These are phyloP conservation scores for Drosophila barbarae DNA, from an alignment of 2,888 invertebrate genomes.

Conservation along the genomic window DNA sequence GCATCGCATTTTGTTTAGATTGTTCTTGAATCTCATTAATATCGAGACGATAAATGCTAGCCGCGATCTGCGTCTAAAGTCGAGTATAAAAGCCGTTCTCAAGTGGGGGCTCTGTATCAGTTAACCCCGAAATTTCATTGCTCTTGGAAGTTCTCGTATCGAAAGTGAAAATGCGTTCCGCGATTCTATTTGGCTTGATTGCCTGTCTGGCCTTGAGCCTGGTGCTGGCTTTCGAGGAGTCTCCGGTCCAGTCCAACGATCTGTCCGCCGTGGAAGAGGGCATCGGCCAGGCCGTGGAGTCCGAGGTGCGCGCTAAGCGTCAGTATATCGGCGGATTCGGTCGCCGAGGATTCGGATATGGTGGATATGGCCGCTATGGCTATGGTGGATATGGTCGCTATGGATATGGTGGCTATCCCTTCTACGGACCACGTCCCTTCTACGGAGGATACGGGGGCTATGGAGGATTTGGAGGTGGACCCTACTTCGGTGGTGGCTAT, in stretches of 20 bases:
- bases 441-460: no score
- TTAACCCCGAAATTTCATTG: slow-evolving; percentile 36
- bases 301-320: slow-evolving; percentile 49
- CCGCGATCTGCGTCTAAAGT: neutral
- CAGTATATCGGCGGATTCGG: slow-evolving; percentile 48
- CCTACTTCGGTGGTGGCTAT: neutral
- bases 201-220: slow-evolving; percentile 38
- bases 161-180: slow-evolving; percentile 51
- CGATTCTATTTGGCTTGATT: slow-evolving; percentile 47
- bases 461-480: neutral
- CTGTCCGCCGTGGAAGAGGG: slow-evolving; percentile 17
- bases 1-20: slow-evolving; percentile 48
- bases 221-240: slow-evolving; percentile 35
- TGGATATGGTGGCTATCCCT: slow-evolving; percentile 19
- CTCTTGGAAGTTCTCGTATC: slow-evolving; percentile 14
- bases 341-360: slow-evolving; percentile 4
- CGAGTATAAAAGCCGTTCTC: slow-evolving; percentile 51
- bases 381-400: slow-evolving; percentile 12
- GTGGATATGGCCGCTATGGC: slow-evolving; percentile 5
- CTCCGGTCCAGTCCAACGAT: slow-evolving; percentile 13
- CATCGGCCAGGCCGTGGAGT: slow-evolving; percentile 28
- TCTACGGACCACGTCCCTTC: neutral
- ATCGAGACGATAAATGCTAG: slow-evolving; percentile 51
- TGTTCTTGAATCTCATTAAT: slow-evolving; percentile 69
- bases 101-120: slow-evolving; percentile 37